Percentiles rank a stretch among this genome's conserved stretches.
phyloP scores from a whole-genome alignment of 2,888 invertebrate genomes.

The Lordiphosa andalusiaca region DNA sequence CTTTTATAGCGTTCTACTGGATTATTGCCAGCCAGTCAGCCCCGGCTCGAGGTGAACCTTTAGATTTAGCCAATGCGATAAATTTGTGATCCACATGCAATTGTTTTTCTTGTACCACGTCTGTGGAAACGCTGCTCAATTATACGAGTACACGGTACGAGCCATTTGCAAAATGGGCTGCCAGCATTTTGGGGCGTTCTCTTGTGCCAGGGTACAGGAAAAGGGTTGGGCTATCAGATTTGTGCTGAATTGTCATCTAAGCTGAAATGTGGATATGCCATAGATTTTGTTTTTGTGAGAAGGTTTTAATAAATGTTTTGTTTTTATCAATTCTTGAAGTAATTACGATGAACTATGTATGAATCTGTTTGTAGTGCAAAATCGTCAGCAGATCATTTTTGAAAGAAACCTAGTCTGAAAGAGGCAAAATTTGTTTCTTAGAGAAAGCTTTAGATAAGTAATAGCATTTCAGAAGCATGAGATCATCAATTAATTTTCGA shows the following conservation, averaged over 20 bases:
- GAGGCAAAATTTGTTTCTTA: too few relatives aligned
- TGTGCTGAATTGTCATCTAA: conserved; percentile 62
- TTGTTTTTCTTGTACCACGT: conserved; percentile 38
- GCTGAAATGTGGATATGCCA: conserved; percentile 5
- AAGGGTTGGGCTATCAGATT: conserved; percentile 17
- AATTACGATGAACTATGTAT: too few relatives aligned
- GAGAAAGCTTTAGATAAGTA: too few relatives aligned
- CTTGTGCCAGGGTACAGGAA: background rate
- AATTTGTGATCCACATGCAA: conserved; percentile 62
- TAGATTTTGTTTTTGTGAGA: too few relatives aligned
- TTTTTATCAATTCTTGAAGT: too few relatives aligned
- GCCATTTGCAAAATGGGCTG: conserved; percentile 15
- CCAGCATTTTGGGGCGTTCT: conserved; percentile 2
- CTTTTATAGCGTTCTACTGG: conserved; percentile 79
- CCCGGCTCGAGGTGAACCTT: conserved; percentile 41
- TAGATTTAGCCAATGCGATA: conserved; percentile 63
- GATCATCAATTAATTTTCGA: too few relatives aligned
- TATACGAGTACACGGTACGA: conserved; percentile 24
- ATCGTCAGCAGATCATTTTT: too few relatives aligned
- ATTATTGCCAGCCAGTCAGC: conserved; percentile 55
- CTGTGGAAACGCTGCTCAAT: conserved; percentile 44
- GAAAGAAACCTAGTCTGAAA: too few relatives aligned
- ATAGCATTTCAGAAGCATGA: too few relatives aligned
- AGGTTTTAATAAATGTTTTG: too few relatives aligned
- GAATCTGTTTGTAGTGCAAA: too few relatives aligned